Percentiles rank a stretch among this genome's conserved stretches.
Conservation (phyloP, 2,888 invertebrate genomes). For the Aleiodes alternator region DNA sequence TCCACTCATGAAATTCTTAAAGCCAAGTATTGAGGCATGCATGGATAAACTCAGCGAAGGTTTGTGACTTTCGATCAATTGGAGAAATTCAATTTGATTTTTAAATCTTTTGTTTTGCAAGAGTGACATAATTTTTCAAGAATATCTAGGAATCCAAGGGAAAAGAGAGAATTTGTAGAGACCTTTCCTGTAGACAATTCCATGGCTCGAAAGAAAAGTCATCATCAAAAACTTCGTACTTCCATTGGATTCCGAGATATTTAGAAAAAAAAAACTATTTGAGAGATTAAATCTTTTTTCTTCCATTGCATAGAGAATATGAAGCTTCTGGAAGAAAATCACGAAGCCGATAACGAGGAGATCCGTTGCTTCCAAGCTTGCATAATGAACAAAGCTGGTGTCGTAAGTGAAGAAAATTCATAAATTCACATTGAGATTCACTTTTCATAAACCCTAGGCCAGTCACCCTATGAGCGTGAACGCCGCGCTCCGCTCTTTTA, state of each 20-base stretch:
- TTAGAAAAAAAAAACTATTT: too few relatives aligned
- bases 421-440: background rate
- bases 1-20: constrained; percentile 41
- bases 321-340: constrained; percentile 21
- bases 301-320: constrained; percentile 40
- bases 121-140: too few relatives aligned
- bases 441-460: too few relatives aligned
- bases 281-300: background rate
- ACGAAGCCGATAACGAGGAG: constrained; percentile 43
- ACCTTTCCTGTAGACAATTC: too few relatives aligned
- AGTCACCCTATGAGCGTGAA: too few relatives aligned
- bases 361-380: constrained; percentile 50
- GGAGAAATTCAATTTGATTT: background rate
- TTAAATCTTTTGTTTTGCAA: too few relatives aligned
- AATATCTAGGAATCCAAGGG: too few relatives aligned
- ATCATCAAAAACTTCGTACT: too few relatives aligned
- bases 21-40: constrained; percentile 42
- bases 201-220: too few relatives aligned
- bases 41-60: constrained; percentile 50
- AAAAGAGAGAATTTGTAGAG: background rate
- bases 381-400: constrained; percentile 36
- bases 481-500: too few relatives aligned
- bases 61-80: constrained; percentile 16
- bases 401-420: constrained; percentile 48
- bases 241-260: too few relatives aligned